phyloP scores from a whole-genome alignment of 2,113 vertebrate genomes.

The Emydocephalus ijimae region DNA sequence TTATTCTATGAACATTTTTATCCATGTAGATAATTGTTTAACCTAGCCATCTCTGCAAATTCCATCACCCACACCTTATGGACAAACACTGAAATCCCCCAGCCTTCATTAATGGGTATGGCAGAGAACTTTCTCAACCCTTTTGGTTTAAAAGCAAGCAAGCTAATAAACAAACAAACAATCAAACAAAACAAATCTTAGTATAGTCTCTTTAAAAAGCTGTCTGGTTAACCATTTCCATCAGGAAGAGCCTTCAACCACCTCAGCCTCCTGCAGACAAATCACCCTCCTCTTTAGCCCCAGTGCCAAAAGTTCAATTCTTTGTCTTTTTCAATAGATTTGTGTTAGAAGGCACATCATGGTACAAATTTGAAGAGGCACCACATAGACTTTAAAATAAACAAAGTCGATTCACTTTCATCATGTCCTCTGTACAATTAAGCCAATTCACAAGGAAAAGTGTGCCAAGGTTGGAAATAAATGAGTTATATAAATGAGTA shows the following conservation, averaged over 20 bases:
- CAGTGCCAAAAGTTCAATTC: not conserved
- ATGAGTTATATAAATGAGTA: not conserved
- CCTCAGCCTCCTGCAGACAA: not conserved
- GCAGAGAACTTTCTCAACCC: not conserved
- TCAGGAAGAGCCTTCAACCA: not conserved
- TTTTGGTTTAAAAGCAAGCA: not conserved
- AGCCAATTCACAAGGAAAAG: constrained; percentile 2
- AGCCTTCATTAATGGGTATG: not conserved
- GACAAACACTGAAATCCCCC: not conserved
- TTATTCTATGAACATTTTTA: not conserved
- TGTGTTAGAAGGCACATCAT: not conserved
- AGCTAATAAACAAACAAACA: not conserved
- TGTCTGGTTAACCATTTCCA: not conserved
- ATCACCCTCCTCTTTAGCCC: not conserved
- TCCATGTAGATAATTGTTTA: not conserved
- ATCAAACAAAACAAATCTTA: not conserved
- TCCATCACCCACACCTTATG: not conserved
- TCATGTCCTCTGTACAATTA: not conserved
- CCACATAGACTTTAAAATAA: not conserved
- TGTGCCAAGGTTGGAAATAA: not conserved
- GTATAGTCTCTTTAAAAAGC: not conserved
- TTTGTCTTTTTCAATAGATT: not conserved
- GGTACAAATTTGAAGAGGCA: not conserved
- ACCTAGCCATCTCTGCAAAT: no score
- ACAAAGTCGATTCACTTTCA: not conserved